Evolutionary conservation across 2,797 vertebrate genomes (phyloP).

Genomic region (Sebastes nivosus): DNA sequence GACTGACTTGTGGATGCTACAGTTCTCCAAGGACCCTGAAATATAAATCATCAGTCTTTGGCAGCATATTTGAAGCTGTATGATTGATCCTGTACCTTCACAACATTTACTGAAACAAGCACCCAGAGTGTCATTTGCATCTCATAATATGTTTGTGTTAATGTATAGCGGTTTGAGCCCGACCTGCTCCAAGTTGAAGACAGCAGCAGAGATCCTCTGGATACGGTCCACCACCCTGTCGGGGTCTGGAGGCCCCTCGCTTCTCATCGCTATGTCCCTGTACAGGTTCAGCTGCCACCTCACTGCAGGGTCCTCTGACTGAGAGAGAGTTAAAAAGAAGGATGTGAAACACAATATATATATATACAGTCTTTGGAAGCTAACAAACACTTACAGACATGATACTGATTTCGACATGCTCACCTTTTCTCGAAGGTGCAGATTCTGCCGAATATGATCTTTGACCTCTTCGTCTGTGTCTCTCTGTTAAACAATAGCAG

Average conservation of each 20-base stretch:
- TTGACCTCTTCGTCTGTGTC: constrained; percentile 98
- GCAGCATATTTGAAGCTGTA: not conserved
- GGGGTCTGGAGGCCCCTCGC: constrained; percentile 87
- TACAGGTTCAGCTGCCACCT: constrained; percentile 98
- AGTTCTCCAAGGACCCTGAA: not conserved
- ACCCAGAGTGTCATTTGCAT: not conserved
- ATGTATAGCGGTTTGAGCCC: not conserved
- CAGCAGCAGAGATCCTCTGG: constrained; percentile 97
- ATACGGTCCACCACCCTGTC: constrained; percentile 92
- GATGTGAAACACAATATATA: not conserved
- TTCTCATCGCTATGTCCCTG: constrained; percentile 90
- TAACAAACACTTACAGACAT: not conserved
- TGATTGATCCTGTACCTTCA: not conserved
- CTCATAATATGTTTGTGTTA: not conserved
- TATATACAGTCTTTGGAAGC: not conserved
- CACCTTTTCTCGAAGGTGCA: constrained; percentile 96
- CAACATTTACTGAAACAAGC: not conserved
- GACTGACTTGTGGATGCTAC: not conserved
- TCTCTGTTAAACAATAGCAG: constrained; percentile 81
- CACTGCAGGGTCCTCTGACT: constrained; percentile 98
- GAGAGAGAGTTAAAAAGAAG: not conserved
- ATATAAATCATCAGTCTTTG: not conserved
- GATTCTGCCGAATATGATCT: constrained; percentile 92
- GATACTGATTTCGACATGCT: not conserved
- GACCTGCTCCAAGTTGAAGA: constrained; percentile 98